These are phyloP conservation scores for Pomacea canaliculata DNA, from an alignment of 2,888 invertebrate genomes.

Conservation along the genomic window DNA sequence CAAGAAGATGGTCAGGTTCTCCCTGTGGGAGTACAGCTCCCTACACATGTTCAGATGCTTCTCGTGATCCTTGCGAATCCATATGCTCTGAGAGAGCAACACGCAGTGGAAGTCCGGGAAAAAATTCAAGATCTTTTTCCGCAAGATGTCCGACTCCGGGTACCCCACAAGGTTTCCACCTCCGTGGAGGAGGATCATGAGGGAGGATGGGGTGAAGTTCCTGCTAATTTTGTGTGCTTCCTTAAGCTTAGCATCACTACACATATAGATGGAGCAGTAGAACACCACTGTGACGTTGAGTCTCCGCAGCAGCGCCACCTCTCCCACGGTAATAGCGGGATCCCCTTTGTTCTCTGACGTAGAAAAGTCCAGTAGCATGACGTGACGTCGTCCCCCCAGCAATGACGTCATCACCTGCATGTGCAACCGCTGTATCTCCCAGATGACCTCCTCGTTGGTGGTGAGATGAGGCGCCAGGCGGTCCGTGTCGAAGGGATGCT, in stretches of 20 bases:
- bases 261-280: constrained; percentile 21
- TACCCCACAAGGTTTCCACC: constrained; percentile 39
- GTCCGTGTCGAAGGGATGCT: constrained; percentile 4
- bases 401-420: constrained; percentile 26
- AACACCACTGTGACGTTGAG: constrained; percentile 24
- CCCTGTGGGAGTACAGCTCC: constrained; percentile 13
- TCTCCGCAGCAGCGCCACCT: constrained; percentile 25
- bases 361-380: constrained; percentile 34
- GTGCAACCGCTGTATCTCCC: constrained; percentile 34
- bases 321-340: constrained; percentile 34
- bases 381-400: constrained; percentile 30
- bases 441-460: constrained; percentile 28
- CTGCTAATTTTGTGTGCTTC: constrained; percentile 2
- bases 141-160: constrained; percentile 2
- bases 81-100: constrained; percentile 28
- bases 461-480: constrained; percentile 19
- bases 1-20: constrained; percentile 28
- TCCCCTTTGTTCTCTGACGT: constrained; percentile 40
- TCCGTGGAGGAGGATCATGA: constrained; percentile 35
- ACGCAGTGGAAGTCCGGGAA: constrained; percentile 18
- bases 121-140: constrained; percentile 5
- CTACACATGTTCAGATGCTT: background rate
- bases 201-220: constrained; percentile 12
- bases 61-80: background rate
- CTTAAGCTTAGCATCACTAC: background rate